Evolutionary conservation across 2,888 invertebrate genomes (phyloP).

Genomic region (Lottia gigantea): DNA sequence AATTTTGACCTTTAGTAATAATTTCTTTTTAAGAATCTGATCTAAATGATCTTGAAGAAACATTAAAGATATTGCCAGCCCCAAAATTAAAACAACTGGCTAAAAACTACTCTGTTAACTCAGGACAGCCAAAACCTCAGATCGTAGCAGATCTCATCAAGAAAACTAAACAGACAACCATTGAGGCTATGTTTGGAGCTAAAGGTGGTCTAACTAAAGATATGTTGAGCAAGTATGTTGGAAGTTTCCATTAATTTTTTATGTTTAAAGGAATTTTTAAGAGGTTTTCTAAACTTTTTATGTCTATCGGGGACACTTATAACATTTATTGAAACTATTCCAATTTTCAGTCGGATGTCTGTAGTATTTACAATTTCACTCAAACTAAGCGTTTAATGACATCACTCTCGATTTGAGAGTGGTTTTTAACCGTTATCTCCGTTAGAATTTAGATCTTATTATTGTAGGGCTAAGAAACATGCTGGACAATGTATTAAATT

Average conservation of each 20-base stretch:
- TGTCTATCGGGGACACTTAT: no score
- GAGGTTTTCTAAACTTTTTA: no score
- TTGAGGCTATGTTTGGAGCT: conserved; percentile 52
- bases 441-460: neutral
- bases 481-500: conserved; percentile 67
- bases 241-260: no score
- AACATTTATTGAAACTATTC: no score
- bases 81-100: conserved; percentile 66
- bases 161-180: conserved; percentile 60
- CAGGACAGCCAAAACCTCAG: conserved; percentile 50
- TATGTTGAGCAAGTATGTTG: conserved; percentile 40
- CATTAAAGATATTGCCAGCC: conserved; percentile 62
- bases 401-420: no score
- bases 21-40: conserved; percentile 35
- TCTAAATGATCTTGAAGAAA: conserved; percentile 55
- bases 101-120: conserved; percentile 59
- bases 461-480: conserved; percentile 52
- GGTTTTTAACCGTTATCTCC: no score
- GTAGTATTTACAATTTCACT: no score
- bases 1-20: no score
- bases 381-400: no score
- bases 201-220: conserved; percentile 32
- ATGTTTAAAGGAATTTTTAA: no score
- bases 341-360: no score
- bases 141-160: conserved; percentile 60